Percentiles rank a stretch among this genome's conserved stretches.
Conservation (phyloP, 2,888 invertebrate genomes). For the Orchesella flavescens region DNA sequence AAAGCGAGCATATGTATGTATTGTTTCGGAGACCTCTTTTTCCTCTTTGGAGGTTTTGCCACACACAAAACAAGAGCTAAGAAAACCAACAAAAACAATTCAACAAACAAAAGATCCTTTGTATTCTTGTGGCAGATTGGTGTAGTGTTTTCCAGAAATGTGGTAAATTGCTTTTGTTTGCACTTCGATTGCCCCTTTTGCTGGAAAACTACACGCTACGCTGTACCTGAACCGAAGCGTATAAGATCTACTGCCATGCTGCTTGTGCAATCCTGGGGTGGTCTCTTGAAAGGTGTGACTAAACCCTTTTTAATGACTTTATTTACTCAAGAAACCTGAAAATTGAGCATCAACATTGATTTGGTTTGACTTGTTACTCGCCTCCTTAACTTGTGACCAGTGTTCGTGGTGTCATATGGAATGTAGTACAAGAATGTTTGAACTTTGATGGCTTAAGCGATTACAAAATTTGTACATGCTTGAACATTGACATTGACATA, state of each 20-base stretch:
- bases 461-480: too few relatives aligned
- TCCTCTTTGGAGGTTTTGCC: slow-evolving; percentile 11
- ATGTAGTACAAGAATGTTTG: too few relatives aligned
- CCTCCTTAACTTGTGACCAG: not conserved
- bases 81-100: slow-evolving; percentile 45
- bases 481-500: too few relatives aligned
- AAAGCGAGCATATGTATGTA: too few relatives aligned
- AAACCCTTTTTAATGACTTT: slow-evolving; percentile 61
- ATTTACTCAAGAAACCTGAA: slow-evolving; percentile 50
- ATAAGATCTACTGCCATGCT: too few relatives aligned
- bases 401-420: too few relatives aligned
- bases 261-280: slow-evolving; percentile 45
- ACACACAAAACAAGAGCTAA: slow-evolving; percentile 39
- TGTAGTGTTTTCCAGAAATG: slow-evolving; percentile 50
- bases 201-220: not conserved
- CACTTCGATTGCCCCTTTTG: slow-evolving; percentile 38
- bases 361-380: slow-evolving; percentile 42
- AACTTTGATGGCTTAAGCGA: too few relatives aligned
- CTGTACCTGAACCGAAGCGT: not conserved
- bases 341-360: slow-evolving; percentile 47
- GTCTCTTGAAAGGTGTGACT: slow-evolving; percentile 61
- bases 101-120: slow-evolving; percentile 44
- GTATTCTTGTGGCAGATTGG: not conserved
- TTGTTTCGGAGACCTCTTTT: too few relatives aligned
- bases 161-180: slow-evolving; percentile 55